Conservation (phyloP, 2,797 vertebrate species). For the Pseudochromis fuscus region DNA sequence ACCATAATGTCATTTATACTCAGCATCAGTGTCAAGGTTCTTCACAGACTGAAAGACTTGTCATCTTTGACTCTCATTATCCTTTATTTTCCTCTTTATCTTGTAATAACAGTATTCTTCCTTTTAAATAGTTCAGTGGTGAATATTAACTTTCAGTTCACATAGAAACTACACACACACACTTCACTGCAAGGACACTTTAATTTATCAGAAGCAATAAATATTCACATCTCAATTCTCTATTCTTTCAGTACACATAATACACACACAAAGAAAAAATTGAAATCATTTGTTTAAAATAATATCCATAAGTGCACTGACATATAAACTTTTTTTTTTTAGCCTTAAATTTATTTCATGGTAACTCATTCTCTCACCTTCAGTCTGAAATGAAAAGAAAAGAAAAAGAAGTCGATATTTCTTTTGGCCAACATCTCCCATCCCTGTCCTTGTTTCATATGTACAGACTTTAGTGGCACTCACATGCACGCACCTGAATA, state of each 20-base stretch:
- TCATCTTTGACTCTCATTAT: background rate
- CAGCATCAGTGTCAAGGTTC: background rate
- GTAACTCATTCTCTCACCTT: slow-evolving; percentile 78
- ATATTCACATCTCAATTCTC: slow-evolving; percentile 88
- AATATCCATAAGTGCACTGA: slow-evolving; percentile 83
- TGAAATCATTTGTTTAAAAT: slow-evolving; percentile 82
- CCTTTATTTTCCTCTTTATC: background rate
- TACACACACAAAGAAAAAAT: slow-evolving; percentile 85
- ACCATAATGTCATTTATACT: background rate
- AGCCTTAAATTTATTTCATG: slow-evolving; percentile 75
- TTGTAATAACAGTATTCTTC: background rate
- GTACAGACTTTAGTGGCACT: slow-evolving; percentile 79
- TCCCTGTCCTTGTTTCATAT: slow-evolving; percentile 61
- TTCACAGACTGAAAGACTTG: background rate
- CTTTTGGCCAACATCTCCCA: slow-evolving; percentile 73
- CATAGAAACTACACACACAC: slow-evolving; percentile 52
- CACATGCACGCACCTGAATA: slow-evolving; percentile 84
- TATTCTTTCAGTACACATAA: slow-evolving; percentile 84
- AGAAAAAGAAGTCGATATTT: slow-evolving; percentile 69
- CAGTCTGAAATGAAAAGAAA: slow-evolving; percentile 79
- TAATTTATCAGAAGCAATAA: slow-evolving; percentile 90
- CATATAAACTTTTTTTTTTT: slow-evolving; percentile 74
- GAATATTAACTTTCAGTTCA: background rate
- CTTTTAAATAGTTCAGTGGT: background rate
- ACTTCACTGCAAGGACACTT: slow-evolving; percentile 88